Base-by-base conservation (phyloP, 2,888 invertebrate species). In the Campopleginae sp. region DNA sequence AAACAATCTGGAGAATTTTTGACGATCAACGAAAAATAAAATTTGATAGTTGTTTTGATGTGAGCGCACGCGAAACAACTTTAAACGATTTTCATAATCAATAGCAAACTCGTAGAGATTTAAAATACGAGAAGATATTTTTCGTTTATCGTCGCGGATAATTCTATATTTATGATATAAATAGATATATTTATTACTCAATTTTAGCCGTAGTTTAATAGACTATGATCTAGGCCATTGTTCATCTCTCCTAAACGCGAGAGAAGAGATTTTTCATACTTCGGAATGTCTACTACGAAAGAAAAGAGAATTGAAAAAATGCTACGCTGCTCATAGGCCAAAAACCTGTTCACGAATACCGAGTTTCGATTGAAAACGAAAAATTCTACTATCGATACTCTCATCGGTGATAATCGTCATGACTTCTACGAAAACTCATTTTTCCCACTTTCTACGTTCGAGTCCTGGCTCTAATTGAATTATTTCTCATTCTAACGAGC, bases 201-300 rank as follows among this genome's bases (percentile, higher is more conserved):
- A 74, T 70, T 82, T 82, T 80, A 66, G 63, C 27, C 38, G 38
- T 42, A 12, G 71, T 81, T 84, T 61, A 63, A 71, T 83, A 68
- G 48, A 51, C 54, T 68, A 76, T 71, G 17, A 75, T 81, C 71
- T 85, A 87, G 86, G 86, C 86, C 85, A 77, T 75, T 74, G 80
- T 77, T 74, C 23, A 4, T 48, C 61, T 17, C 80, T 27, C 66
- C 42, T 71, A 65, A 12, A 61, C 68, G 74, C n/a, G 46, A 76
- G 70, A 38, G 33, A 27, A 63, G 80, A 85, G 31, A 48, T 48
- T 65, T 58, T 71, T 61, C 61, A 14, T 61, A 61, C 10, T 75
- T 75, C 4, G n/a, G 1, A 58, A 14, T 58, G 0, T 58, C 42
- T 27, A 61, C 17, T n/a, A 33, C 12, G 6, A 27, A 75, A 31